Base-by-base conservation (phyloP, 2,797 vertebrate species). In the Parotocinclus haroldoi region DNA sequence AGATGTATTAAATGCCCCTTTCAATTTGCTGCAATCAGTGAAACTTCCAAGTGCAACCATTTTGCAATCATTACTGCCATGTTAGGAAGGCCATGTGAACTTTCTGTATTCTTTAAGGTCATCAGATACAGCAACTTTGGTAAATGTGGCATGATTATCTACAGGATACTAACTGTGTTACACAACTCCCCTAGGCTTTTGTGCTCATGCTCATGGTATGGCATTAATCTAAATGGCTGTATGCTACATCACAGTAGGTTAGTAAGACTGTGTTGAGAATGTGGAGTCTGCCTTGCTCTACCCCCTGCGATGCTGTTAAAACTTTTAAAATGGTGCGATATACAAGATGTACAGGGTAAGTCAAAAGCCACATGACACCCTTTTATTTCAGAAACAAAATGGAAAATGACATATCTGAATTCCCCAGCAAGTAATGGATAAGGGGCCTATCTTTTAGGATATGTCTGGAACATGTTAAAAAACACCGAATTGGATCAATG, bases 111-210 rank as follows among this genome's bases (percentile, higher is more conserved):
- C 77, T 68, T 66, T 66, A 72, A 71, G 84, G 86, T 86, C 85
- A 88, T 87, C 79, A 80, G 82, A 87, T 86, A 83, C 68, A 78
- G 75, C 80, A 78, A 80, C 75, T 79, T 76, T 64, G 76, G 79
- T 84, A 46, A 87, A 87, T 84, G 84, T 58, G 36, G 17, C 13
- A 18, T 16, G 10, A 57, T 84, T 84, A 82, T 86, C 83, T 66
- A 66, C 78, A 80, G 83, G 81, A 87, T 64, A 18, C 13, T 80
- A 27, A 27, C 79, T 82, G 67, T 72, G 79, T 74, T 67, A 69
- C 68, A 79, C 49, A 64, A 10, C 58, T 56, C 67, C 75, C 81
- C 74, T 55, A 66, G 70, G 85, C 53, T 54, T 68, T 71, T 55
- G 17, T 50, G 80, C 81, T 80, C 78, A 72, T 80, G 78, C 76